These are phyloP conservation scores for Hoplias malabaricus DNA, from an alignment of 2,113 vertebrate species.

Conservation along the genomic window DNA sequence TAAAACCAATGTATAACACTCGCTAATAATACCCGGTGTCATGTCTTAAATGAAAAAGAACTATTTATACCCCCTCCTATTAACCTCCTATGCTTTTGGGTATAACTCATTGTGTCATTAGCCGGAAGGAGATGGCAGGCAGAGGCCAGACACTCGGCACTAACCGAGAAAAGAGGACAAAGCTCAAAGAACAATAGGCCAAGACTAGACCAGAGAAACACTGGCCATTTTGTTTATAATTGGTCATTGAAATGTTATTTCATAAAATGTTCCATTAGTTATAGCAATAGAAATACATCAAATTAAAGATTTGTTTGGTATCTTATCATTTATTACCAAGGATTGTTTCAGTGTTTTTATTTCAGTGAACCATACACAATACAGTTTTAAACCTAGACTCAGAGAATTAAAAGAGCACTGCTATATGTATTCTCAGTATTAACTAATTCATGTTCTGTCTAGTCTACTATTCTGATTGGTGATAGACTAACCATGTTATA, in stretches of 20 bases:
- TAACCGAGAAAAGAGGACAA: neutral
- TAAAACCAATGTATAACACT: conserved; percentile 54
- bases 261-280: neutral
- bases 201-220: neutral
- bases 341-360: neutral
- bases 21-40: conserved; percentile 61
- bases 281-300: neutral
- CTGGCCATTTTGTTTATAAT: neutral
- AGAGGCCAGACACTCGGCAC: neutral
- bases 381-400: too few relatives aligned
- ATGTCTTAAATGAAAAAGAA: conserved; percentile 63
- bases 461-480: too few relatives aligned
- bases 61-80: conserved; percentile 63
- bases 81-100: conserved; percentile 62
- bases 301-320: neutral
- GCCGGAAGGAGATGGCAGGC: neutral
- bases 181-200: neutral
- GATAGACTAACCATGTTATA: too few relatives aligned
- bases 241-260: neutral
- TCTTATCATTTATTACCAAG: neutral
- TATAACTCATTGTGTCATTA: conserved; percentile 55
- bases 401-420: neutral
- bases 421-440: neutral
- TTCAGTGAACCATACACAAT: too few relatives aligned
- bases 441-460: neutral